Conservation (phyloP, 1,140 invertebrate species). For the Heliothis subflexa region DNA sequence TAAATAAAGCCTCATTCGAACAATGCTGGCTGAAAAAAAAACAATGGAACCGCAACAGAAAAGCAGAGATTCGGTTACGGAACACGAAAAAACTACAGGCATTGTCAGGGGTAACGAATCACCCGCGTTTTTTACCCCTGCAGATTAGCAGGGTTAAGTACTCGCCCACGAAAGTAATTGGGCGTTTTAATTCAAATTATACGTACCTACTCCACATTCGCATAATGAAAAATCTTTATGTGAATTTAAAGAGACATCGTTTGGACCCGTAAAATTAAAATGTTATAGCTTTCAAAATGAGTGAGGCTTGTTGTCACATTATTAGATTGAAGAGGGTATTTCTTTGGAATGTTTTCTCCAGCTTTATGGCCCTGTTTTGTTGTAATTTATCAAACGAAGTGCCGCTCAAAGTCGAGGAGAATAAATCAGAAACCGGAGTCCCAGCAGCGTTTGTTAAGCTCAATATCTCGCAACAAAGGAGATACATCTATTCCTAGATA, state of each 20-base stretch:
- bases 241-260: slow-evolving; percentile 7
- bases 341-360: neutral
- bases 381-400: neutral
- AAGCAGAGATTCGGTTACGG: slow-evolving; percentile 3
- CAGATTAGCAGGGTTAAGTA: slow-evolving; percentile 38
- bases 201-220: slow-evolving; percentile 4
- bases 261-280: slow-evolving; percentile 16
- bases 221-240: slow-evolving; percentile 32
- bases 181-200: slow-evolving; percentile 41
- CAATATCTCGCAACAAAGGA: slow-evolving; percentile 9
- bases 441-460: neutral
- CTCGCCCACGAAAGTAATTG: slow-evolving; percentile 21
- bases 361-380: neutral
- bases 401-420: neutral
- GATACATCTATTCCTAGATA: slow-evolving; percentile 17
- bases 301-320: slow-evolving; percentile 24
- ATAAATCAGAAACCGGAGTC: slow-evolving; percentile 3
- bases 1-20: neutral
- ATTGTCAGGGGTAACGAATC: slow-evolving; percentile 28
- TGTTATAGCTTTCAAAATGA: neutral
- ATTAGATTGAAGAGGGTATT: slow-evolving; percentile 2
- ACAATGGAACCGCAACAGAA: neutral
- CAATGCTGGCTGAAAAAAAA: slow-evolving; percentile 16
- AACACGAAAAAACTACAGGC: slow-evolving; percentile 4
- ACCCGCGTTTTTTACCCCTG: slow-evolving; percentile 18